These are phyloP conservation scores for Catostomus latipinnis DNA, from an alignment of 2,797 vertebrate genomes.

Conservation along the genomic window DNA sequence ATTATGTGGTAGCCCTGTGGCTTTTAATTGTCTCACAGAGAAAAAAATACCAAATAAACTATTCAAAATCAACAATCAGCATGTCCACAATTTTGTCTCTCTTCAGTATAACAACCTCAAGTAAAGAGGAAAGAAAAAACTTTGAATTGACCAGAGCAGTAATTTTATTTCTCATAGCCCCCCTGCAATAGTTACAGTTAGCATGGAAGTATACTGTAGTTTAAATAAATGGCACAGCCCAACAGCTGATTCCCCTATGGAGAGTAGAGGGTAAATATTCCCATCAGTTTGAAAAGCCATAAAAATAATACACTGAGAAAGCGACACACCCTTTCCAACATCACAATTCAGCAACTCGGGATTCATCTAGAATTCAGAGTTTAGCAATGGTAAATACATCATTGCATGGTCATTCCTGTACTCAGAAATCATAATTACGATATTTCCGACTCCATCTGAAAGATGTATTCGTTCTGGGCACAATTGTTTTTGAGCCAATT, in stretches of 20 bases:
- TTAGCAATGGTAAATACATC: too few relatives aligned
- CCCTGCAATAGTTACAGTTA: neutral
- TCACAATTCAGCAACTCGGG: too few relatives aligned
- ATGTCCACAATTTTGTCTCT: neutral
- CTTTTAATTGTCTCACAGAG: neutral
- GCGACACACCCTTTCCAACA: too few relatives aligned
- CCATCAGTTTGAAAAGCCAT: conserved; percentile 54
- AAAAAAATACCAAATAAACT: neutral
- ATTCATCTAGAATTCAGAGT: too few relatives aligned
- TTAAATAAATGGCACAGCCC: neutral
- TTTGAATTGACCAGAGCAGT: neutral
- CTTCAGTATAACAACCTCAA: neutral
- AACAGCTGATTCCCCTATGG: neutral
- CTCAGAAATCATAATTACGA: too few relatives aligned
- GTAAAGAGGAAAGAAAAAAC: neutral
- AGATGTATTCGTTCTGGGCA: too few relatives aligned
- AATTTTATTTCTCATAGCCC: neutral
- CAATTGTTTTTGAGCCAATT: too few relatives aligned
- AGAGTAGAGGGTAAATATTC: neutral
- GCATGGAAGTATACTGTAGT: neutral
- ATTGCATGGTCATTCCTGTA: too few relatives aligned
- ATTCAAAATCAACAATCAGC: conserved; percentile 10
- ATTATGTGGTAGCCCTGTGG: neutral
- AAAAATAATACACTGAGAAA: too few relatives aligned
- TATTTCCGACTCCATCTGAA: too few relatives aligned